These are phyloP conservation scores for Enteromius treurensis DNA, from an alignment of 2,797 vertebrate genomes.

Conservation along the genomic window DNA sequence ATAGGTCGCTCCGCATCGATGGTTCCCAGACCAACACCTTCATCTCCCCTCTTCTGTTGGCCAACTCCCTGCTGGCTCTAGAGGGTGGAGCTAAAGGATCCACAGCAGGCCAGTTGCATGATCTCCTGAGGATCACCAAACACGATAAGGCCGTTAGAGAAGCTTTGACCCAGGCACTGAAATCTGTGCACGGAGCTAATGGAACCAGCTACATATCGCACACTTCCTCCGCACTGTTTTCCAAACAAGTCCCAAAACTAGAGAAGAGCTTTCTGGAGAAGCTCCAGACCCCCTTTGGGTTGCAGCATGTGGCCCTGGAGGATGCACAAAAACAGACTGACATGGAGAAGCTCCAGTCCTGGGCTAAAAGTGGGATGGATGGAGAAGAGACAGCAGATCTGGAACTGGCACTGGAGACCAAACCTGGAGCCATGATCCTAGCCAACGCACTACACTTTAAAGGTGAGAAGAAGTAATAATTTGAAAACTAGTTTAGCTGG, in stretches of 20 bases:
- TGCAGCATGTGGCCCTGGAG: constrained; percentile 66
- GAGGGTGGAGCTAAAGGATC: constrained; percentile 60
- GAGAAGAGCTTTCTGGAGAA: constrained; percentile 67
- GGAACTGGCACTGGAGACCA: constrained; percentile 57
- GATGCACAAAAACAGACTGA: constrained; percentile 64
- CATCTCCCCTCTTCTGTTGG: constrained; percentile 71
- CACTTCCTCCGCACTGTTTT: constrained; percentile 67
- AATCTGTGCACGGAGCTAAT: constrained; percentile 62
- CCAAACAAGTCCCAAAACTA: constrained; percentile 63
- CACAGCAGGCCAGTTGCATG: constrained; percentile 68
- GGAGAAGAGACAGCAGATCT: constrained; percentile 60
- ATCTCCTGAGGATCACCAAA: constrained; percentile 62
- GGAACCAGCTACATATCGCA: constrained; percentile 66
- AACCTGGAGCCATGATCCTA: constrained; percentile 68
- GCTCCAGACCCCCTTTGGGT: constrained; percentile 57
- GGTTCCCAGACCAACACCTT: constrained; percentile 62
- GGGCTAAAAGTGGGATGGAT: constrained; percentile 66
- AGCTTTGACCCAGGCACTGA: constrained; percentile 56
- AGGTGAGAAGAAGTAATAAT: constrained; percentile 64
- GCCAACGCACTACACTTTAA: constrained; percentile 68
- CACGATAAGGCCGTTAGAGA: constrained; percentile 37
- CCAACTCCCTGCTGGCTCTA: constrained; percentile 66
- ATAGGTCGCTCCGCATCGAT: constrained; percentile 61
- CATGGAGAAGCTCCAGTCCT: constrained; percentile 65
- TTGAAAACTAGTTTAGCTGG: neutral